phyloP scores from a whole-genome alignment of 1,140 invertebrate species.

The Dolichoris vasculosae region DNA sequence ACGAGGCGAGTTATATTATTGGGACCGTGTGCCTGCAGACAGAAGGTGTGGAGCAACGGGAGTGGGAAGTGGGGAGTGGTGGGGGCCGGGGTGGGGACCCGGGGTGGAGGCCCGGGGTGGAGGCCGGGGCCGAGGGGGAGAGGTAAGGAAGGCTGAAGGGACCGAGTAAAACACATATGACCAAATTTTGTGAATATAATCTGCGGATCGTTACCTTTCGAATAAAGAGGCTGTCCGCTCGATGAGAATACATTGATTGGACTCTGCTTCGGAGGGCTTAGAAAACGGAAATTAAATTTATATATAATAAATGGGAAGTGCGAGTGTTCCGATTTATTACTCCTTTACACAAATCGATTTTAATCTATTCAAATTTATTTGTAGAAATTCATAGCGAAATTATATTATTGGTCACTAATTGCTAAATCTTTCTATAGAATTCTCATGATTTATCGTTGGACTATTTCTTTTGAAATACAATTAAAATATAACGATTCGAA shows the following conservation, averaged over 20 bases:
- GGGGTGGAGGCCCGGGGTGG: background rate
- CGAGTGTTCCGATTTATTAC: too few species aligned
- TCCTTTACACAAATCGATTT: too few species aligned
- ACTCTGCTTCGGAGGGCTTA: too few species aligned
- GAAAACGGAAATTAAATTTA: background rate
- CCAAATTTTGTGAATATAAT: background rate
- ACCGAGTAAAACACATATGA: background rate
- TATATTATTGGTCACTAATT: background rate
- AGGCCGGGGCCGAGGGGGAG: constrained; percentile 6
- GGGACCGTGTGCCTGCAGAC: background rate
- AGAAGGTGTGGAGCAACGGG: background rate
- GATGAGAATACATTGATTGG: background rate
- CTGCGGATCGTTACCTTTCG: background rate
- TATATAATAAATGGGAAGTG: too few species aligned
- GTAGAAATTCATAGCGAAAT: too few species aligned
- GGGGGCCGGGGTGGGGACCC: constrained; percentile 9
- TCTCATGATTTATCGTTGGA: background rate
- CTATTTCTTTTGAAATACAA: background rate
- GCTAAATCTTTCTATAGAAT: background rate
- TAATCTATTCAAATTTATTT: too few species aligned
- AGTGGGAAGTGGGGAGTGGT: background rate
- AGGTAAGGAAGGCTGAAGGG: background rate
- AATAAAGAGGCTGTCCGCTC: background rate
- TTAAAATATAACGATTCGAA: background rate
- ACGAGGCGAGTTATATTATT: background rate